Percentiles rank a stretch among this genome's conserved stretches.
These are phyloP conservation scores for Datnioides undecimradiatus DNA, from an alignment of 2,113 vertebrate species.

Conservation along the genomic window DNA sequence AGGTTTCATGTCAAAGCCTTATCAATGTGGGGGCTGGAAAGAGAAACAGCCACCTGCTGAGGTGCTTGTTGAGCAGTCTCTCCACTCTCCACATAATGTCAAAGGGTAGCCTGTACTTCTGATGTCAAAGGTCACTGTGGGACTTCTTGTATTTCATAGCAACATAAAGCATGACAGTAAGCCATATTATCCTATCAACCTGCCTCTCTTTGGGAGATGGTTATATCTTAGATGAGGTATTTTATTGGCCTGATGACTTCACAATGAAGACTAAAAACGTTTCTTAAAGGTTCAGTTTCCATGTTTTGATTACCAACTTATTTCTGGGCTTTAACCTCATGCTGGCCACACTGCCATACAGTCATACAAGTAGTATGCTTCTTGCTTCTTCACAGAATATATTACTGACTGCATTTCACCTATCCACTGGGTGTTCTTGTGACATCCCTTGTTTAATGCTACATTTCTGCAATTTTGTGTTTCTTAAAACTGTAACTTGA, in stretches of 20 bases:
- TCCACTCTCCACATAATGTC: not conserved
- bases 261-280: conserved; percentile 20
- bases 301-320: conserved; percentile 4
- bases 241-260: conserved; percentile 15
- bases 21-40: not conserved
- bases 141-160: not conserved
- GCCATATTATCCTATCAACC: not conserved
- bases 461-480: conserved; percentile 15
- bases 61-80: not conserved
- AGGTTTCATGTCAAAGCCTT: not conserved
- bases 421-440: not conserved
- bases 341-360: not conserved
- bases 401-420: conserved; percentile 20
- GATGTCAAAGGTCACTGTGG: not conserved
- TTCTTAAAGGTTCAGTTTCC: conserved; percentile 21
- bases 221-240: not conserved
- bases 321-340: conserved; percentile 21
- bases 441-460: not conserved
- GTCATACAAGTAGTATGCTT: conserved; percentile 17
- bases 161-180: not conserved
- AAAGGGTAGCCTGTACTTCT: not conserved
- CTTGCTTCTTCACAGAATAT: conserved; percentile 9
- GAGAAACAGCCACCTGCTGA: not conserved
- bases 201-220: not conserved
- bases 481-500: conserved; percentile 1